These are phyloP conservation scores for Corvus cornix DNA, from an alignment of 2,113 vertebrate genomes.

Conservation along the genomic window DNA sequence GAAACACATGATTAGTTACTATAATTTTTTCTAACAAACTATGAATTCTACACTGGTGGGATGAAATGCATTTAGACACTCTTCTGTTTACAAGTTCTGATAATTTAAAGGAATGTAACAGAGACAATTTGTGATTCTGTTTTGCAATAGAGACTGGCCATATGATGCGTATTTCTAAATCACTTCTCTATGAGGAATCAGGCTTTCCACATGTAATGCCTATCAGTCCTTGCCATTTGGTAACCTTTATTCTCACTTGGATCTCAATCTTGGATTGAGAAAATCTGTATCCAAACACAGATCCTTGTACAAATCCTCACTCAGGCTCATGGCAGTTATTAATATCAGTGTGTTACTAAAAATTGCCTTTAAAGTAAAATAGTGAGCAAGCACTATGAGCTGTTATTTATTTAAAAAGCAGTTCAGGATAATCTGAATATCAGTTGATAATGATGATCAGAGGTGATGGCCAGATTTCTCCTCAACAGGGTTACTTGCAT, in stretches of 20 bases:
- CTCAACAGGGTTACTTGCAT: not conserved
- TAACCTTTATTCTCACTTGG: not conserved
- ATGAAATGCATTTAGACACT: not conserved
- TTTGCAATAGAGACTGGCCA: not conserved
- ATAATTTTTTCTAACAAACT: not conserved
- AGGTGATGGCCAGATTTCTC: not conserved
- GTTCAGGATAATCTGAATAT: not conserved
- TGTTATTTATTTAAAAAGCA: not conserved
- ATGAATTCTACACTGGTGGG: not conserved
- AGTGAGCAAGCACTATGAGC: not conserved
- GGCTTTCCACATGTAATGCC: not conserved
- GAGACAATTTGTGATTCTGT: not conserved
- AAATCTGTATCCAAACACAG: not conserved
- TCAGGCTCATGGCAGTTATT: not conserved
- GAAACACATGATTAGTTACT: not conserved
- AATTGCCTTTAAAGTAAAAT: not conserved
- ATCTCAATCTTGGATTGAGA: not conserved
- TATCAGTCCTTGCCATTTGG: not conserved
- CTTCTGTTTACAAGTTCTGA: not conserved
- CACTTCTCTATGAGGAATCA: not conserved
- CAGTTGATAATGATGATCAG: not conserved
- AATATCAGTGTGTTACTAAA: not conserved
- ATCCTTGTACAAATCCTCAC: not conserved
- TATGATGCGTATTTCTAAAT: not conserved
- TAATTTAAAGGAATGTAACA: not conserved